Evolutionary conservation across 2,888 invertebrate species (phyloP).

Genomic region (Lasioglossum villosulum): DNA sequence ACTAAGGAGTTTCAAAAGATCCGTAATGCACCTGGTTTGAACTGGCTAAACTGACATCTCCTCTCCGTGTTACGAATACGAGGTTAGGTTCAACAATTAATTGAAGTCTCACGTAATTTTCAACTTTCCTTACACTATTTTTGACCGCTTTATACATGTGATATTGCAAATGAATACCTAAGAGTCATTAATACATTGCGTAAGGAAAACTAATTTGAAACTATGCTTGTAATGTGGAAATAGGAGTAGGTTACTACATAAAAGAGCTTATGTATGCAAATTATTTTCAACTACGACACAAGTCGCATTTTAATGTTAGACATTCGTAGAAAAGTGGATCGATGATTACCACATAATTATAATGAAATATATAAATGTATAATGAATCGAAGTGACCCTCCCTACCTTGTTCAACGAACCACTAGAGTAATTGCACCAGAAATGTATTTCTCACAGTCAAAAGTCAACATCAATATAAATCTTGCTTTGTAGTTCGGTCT

Average conservation of each 20-base stretch:
- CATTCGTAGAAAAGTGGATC: conserved; percentile 23
- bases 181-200: conserved; percentile 41
- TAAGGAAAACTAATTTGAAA: conserved; percentile 21
- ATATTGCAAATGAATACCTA: conserved; percentile 54
- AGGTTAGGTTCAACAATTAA: conserved; percentile 83
- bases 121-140: conserved; percentile 44
- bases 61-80: conserved; percentile 70
- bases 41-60: conserved; percentile 77
- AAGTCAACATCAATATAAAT: conserved; percentile 64
- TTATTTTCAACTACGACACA: conserved; percentile 46
- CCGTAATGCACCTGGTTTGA: conserved; percentile 75
- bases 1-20: conserved; percentile 76
- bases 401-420: conserved; percentile 70
- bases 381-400: conserved; percentile 61
- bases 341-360: conserved; percentile 47
- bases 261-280: conserved; percentile 55
- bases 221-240: conserved; percentile 34
- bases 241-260: conserved; percentile 30
- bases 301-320: conserved; percentile 55
- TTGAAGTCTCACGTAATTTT: conserved; percentile 66
- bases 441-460: conserved; percentile 66
- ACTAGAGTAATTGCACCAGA: conserved; percentile 60
- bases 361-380: conserved; percentile 52
- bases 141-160: conserved; percentile 58
- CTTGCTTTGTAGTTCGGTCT: conserved; percentile 50